These are phyloP conservation scores for Cheilosia pagana DNA, from an alignment of 2,888 invertebrate genomes.

Conservation along the genomic window DNA sequence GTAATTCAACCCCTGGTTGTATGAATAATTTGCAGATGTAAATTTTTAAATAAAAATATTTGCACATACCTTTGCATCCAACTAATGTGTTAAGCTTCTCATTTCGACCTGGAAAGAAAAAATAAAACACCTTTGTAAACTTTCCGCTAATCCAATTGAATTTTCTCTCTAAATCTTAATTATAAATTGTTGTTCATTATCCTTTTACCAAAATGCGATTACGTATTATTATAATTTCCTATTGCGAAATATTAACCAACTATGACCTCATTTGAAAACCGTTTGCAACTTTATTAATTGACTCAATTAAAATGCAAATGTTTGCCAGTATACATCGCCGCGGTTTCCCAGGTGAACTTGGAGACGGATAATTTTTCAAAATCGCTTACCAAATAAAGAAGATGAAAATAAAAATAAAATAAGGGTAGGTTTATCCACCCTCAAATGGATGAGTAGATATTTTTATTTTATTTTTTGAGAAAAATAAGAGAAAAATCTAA, in stretches of 20 bases:
- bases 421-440: background rate
- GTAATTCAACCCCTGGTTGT: too few relatives aligned
- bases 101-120: too few relatives aligned
- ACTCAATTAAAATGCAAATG: slow-evolving; percentile 74
- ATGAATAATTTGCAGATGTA: too few relatives aligned
- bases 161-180: slow-evolving; percentile 17
- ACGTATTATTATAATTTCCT: slow-evolving; percentile 17
- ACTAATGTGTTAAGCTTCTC: too few relatives aligned
- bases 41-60: too few relatives aligned
- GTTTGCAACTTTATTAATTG: slow-evolving; percentile 73
- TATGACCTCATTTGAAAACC: slow-evolving; percentile 63
- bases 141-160: slow-evolving; percentile 29
- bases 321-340: slow-evolving; percentile 1
- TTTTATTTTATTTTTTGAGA: slow-evolving; percentile 7
- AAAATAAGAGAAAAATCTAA: slow-evolving; percentile 48
- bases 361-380: background rate
- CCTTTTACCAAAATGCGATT: slow-evolving; percentile 50
- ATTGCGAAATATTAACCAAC: slow-evolving; percentile 13
- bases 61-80: too few relatives aligned
- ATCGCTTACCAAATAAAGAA: slow-evolving; percentile 26
- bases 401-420: background rate
- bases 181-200: slow-evolving; percentile 37
- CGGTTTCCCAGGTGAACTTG: slow-evolving; percentile 16
- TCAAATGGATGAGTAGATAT: slow-evolving; percentile 12
- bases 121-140: too few relatives aligned